Base-by-base conservation (phyloP, 2,888 invertebrate species). In the Philopedon plagiatum region DNA sequence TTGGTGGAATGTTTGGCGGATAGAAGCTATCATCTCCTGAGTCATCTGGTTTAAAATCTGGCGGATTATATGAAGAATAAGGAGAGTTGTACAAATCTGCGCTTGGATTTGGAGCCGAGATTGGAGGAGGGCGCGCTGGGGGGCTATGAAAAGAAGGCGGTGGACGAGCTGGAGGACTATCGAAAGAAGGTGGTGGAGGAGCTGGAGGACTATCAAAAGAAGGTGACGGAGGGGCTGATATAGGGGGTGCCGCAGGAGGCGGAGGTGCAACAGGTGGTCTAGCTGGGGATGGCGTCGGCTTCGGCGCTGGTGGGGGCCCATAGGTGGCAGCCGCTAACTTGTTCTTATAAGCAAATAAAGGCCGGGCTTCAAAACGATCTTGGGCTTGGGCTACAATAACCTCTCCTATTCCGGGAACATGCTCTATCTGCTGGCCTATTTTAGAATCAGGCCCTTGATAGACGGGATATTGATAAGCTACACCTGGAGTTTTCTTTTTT, bases 341-440 rank as follows among this genome's bases (percentile, higher is more conserved):
- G 5, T 75, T 72, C 32, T 69, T 75, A 62, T 84, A 85, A 23
- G 81, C 80, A 71, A 85, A 85, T 74, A 83, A 83, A 2, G 86
- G 86, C 61, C 80, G 78, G 0, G 84, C 83, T 73, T 85, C 83
- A 68, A 84, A 86, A 39, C 86, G 76, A 62, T 86, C 85, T 77
- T 85, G 83, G 18, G 73, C 73, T 19, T 63, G 51, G 9, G 58
- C 64, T 7, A 77, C 70, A 60, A 78, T 75, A 8, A 85, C 83
- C 77, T 85, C 85, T 18, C 85, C 85, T 64, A 81, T 80, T 23
- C 79, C 82, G 11, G 84, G 84, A 18, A 82, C 73, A 62, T 74
- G 68, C 62, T 80, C 80, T 1, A 70, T 68, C 32, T 73, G 58
- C 18, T 73, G 56, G 19, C 75, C 73, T 19, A 69, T n/a, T 71